Conservation (phyloP, 2,113 vertebrate species). For the Muscicapa adusta region DNA sequence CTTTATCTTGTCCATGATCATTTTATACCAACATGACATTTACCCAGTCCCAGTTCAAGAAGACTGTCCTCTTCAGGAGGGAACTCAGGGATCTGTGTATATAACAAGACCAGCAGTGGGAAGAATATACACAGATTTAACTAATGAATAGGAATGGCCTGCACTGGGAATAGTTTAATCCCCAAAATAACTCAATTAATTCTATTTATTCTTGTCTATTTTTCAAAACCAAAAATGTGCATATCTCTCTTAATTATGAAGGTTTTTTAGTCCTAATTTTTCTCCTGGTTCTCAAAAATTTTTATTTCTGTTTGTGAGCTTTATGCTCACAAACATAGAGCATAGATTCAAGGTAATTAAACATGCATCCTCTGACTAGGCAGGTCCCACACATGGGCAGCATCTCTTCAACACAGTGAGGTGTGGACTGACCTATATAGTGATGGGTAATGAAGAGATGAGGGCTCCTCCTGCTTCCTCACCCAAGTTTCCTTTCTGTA, state of each 20-base stretch:
- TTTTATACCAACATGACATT: background rate
- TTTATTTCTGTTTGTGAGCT: background rate
- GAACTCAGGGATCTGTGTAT: background rate
- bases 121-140: background rate
- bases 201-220: background rate
- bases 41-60: background rate
- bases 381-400: background rate
- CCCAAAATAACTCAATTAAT: background rate
- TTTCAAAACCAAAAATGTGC: background rate
- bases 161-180: background rate
- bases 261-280: background rate
- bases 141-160: background rate
- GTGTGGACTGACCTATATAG: background rate
- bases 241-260: background rate
- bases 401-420: background rate
- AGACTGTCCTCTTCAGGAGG: background rate
- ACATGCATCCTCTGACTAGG: background rate
- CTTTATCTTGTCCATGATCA: background rate
- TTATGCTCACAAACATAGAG: background rate
- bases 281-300: background rate
- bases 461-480: background rate
- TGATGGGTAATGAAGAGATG: background rate
- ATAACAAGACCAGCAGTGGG: background rate
- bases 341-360: background rate
- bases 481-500: background rate